These are phyloP conservation scores for Capitulum mitella DNA, from an alignment of 2,888 invertebrate genomes.

Conservation along the genomic window DNA sequence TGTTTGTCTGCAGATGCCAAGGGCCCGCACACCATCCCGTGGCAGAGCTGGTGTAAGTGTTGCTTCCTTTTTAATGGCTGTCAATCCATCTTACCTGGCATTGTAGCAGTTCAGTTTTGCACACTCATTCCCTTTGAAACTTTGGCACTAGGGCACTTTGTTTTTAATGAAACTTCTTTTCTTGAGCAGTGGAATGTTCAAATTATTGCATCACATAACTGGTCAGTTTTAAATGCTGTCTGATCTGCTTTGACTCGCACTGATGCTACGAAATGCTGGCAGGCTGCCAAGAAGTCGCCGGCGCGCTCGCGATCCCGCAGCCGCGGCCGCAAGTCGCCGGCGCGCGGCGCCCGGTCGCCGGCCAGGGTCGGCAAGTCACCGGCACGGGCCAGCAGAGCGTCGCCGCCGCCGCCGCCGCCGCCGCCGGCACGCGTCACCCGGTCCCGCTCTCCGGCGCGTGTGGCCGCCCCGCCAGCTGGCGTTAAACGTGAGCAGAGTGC, in stretches of 20 bases:
- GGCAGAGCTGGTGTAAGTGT: neutral
- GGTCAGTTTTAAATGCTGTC: too few relatives aligned
- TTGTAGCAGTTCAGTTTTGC: too few relatives aligned
- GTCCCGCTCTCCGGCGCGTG: neutral
- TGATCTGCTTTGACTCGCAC: too few relatives aligned
- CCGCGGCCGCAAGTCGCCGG: slow-evolving; percentile 2
- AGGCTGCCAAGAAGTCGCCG: neutral
- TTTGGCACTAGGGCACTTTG: too few relatives aligned
- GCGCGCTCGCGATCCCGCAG: neutral
- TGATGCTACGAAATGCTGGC: too few relatives aligned
- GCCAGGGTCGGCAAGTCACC: neutral
- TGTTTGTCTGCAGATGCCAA: neutral
- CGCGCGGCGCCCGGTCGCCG: neutral
- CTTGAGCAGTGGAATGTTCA: too few relatives aligned
- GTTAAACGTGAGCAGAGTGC: neutral
- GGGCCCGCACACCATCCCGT: neutral
- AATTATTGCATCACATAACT: too few relatives aligned
- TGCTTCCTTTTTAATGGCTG: neutral
- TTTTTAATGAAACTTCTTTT: too few relatives aligned
- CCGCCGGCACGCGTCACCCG: neutral
- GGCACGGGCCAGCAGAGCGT: neutral
- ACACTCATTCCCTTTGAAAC: too few relatives aligned
- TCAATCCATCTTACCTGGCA: too few relatives aligned
- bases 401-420: neutral
- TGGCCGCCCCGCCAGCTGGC: neutral